Evolutionary conservation across 1,140 invertebrate genomes (phyloP).

Genomic region (Eumaeus atala): DNA sequence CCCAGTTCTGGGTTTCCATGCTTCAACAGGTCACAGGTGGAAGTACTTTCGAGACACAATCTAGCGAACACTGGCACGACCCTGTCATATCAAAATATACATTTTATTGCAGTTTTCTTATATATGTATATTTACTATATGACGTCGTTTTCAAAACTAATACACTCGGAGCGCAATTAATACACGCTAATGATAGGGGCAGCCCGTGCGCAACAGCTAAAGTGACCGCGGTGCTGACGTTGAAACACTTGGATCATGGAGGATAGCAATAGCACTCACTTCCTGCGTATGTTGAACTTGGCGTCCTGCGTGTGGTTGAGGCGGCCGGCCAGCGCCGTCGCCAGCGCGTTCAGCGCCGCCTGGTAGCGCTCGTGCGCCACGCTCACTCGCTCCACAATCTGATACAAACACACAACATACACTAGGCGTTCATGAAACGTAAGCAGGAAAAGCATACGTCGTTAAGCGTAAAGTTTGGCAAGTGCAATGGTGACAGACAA

Average conservation of each 20-base stretch:
- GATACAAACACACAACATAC: conserved; percentile 15
- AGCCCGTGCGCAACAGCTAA: not conserved
- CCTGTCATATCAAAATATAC: conserved; percentile 22
- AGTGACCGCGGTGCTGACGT: not conserved
- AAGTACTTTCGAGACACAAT: conserved; percentile 89
- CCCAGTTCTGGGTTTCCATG: conserved; percentile 87
- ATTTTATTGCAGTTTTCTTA: too few species aligned
- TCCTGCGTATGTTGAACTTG: conserved; percentile 84
- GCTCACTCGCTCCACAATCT: conserved; percentile 55
- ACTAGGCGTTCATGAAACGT: too few species aligned
- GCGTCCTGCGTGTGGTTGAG: conserved; percentile 89
- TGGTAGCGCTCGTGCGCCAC: conserved; percentile 56
- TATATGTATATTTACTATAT: too few species aligned
- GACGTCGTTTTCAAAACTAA: too few species aligned
- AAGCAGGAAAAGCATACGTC: too few species aligned
- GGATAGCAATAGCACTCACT: conserved; percentile 41
- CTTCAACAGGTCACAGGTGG: conserved; percentile 85
- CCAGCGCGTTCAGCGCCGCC: conserved; percentile 42
- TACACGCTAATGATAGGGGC: not conserved
- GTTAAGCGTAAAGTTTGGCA: too few species aligned
- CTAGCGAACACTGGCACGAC: conserved; percentile 88
- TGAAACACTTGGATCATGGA: too few species aligned
- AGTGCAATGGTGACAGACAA: too few species aligned
- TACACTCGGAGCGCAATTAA: not conserved
- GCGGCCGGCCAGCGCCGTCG: conserved; percentile 76